Evolutionary conservation across 2,113 vertebrate genomes (phyloP).

Genomic region (Aspidoscelis tigris): DNA sequence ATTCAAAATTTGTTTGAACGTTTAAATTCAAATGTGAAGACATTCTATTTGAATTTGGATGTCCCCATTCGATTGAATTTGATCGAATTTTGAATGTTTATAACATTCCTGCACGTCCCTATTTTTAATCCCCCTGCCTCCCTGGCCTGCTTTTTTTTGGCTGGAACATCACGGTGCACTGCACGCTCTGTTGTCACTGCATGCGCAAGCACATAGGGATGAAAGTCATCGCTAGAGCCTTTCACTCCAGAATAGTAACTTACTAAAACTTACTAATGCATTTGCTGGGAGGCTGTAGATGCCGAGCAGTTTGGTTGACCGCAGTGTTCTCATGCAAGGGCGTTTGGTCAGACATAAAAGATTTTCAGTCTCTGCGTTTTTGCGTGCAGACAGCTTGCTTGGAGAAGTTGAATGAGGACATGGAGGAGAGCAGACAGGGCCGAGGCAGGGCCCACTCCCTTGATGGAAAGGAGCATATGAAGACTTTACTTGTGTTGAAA

Average conservation of each 20-base stretch:
- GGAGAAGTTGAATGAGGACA: conserved; percentile 23
- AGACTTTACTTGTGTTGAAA: conserved; percentile 16
- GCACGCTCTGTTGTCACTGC: neutral
- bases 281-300: neutral
- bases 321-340: neutral
- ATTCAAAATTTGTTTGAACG: no score
- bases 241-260: no score
- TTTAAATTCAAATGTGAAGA: no score
- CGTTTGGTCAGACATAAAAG: neutral
- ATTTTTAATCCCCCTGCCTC: no score
- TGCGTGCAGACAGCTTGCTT: neutral
- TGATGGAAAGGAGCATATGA: conserved; percentile 19
- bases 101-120: no score
- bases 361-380: neutral
- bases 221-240: neutral
- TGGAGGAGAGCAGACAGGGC: neutral
- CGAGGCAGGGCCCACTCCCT: neutral
- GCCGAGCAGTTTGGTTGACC: neutral
- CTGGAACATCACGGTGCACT: neutral
- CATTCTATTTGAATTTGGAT: no score
- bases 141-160: neutral
- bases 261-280: neutral
- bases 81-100: no score
- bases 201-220: neutral
- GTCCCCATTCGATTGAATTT: no score